These are phyloP conservation scores for Psittacula cyanocephala DNA, from an alignment of 2,113 vertebrate genomes.

Conservation along the genomic window DNA sequence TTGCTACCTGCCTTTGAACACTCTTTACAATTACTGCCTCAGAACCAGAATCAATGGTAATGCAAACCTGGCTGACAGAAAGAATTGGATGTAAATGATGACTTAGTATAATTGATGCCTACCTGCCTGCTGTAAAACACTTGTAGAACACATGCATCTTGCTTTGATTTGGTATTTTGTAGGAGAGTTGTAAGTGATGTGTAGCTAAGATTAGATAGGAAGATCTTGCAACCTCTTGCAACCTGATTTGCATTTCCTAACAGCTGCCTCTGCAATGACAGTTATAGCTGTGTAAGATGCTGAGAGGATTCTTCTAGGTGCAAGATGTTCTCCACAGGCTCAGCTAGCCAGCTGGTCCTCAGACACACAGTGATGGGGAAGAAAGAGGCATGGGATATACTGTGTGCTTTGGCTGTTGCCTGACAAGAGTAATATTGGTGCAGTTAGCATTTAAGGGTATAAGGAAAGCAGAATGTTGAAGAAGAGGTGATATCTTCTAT, in stretches of 20 bases:
- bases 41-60: background rate
- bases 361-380: background rate
- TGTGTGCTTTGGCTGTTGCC: background rate
- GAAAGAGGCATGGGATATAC: background rate
- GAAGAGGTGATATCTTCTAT: background rate
- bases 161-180: background rate
- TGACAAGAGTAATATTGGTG: fast-evolving
- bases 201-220: background rate
- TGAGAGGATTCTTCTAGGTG: background rate
- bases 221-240: background rate
- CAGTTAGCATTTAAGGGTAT: background rate
- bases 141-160: background rate
- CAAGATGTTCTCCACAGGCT: background rate
- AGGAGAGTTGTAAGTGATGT: background rate
- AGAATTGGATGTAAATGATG: background rate
- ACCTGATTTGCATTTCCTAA: background rate
- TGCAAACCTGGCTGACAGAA: background rate
- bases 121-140: background rate
- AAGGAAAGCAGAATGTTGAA: background rate
- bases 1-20: background rate
- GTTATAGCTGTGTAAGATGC: background rate
- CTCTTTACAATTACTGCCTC: background rate
- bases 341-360: background rate
- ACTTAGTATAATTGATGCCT: background rate
- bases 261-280: background rate